A percentile compares a stretch with the other conserved stretches of the same genome.
phyloP scores from a whole-genome alignment of 2,113 vertebrate genomes.

The Oxyura jamaicensis region DNA sequence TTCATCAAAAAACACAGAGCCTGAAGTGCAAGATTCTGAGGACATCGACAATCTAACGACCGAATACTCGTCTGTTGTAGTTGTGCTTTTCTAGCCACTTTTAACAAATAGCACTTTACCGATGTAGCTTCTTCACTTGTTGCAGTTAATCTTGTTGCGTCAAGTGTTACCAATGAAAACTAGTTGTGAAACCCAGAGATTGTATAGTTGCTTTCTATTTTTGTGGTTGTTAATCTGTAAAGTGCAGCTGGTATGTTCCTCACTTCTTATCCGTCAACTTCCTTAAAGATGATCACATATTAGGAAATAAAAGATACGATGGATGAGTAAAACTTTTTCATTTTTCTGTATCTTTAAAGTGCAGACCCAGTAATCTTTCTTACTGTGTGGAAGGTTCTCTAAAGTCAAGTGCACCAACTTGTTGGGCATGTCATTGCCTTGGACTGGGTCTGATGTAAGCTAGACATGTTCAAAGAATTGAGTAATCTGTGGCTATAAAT shows the following conservation, averaged over 20 bases:
- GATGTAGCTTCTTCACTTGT: slow-evolving; percentile 68
- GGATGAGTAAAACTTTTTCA: slow-evolving; percentile 19
- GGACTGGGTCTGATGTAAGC: not conserved
- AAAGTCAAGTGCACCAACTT: not conserved
- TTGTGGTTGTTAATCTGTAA: slow-evolving; percentile 63
- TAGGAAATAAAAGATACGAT: slow-evolving; percentile 43
- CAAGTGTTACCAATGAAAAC: slow-evolving; percentile 27
- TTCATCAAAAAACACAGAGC: slow-evolving; percentile 93
- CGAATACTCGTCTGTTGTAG: slow-evolving; percentile 51
- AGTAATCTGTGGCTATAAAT: not conserved
- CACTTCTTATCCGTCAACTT: not conserved
- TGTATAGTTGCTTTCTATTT: slow-evolving; percentile 52
- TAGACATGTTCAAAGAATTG: not conserved
- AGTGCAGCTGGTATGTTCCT: slow-evolving; percentile 30
- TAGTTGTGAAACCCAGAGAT: slow-evolving; percentile 50
- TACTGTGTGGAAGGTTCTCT: not conserved
- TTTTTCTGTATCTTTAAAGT: not conserved
- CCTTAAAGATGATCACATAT: not conserved
- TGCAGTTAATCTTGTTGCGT: slow-evolving; percentile 51
- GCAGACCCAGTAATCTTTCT: not conserved
- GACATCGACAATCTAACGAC: not conserved
- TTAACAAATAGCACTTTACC: slow-evolving; percentile 72
- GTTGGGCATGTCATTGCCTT: not conserved
- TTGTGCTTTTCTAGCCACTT: slow-evolving; percentile 64
- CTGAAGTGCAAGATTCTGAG: slow-evolving; percentile 54